Percentiles rank a stretch among this genome's conserved stretches.
phyloP scores from a whole-genome alignment of 2,113 vertebrate genomes.

The Gnathochromis pfefferi region DNA sequence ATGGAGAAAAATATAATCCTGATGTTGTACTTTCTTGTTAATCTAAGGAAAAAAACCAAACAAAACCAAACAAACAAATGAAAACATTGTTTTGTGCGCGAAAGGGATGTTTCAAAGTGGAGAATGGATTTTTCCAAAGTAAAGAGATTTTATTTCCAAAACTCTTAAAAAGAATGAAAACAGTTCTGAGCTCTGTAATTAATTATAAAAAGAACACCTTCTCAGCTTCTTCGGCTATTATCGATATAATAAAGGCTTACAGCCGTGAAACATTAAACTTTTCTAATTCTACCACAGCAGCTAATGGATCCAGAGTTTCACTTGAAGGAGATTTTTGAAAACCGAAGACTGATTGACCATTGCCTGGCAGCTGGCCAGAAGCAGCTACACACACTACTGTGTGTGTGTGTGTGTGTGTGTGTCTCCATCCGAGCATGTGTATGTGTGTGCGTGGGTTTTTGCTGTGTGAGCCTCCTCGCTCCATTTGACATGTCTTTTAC shows the following conservation, averaged over 20 bases:
- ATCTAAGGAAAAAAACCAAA: not conserved
- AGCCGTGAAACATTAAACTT: not conserved
- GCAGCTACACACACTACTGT: not conserved
- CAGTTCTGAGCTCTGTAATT: not conserved
- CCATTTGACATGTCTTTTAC: conserved; percentile 20
- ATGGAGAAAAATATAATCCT: not conserved
- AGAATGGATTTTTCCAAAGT: not conserved
- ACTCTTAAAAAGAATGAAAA: not conserved
- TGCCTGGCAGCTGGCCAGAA: conserved; percentile 7
- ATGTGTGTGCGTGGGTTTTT: not conserved
- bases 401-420: not conserved
- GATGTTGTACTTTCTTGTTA: not conserved
- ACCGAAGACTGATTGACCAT: conserved; percentile 17
- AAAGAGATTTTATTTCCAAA: not conserved
- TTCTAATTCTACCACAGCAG: not conserved
- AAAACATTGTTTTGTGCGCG: not conserved
- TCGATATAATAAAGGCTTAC: not conserved
- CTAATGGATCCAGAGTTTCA: conserved; percentile 19
- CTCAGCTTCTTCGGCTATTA: not conserved
- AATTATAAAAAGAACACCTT: not conserved
- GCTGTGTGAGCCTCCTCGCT: not conserved
- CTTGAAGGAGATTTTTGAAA: conserved; percentile 1
- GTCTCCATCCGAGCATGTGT: not conserved
- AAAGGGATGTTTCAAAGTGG: not conserved
- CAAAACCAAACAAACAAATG: not conserved